Evolutionary conservation across 2,888 invertebrate species (phyloP).

Genomic region (Diploptera punctata): DNA sequence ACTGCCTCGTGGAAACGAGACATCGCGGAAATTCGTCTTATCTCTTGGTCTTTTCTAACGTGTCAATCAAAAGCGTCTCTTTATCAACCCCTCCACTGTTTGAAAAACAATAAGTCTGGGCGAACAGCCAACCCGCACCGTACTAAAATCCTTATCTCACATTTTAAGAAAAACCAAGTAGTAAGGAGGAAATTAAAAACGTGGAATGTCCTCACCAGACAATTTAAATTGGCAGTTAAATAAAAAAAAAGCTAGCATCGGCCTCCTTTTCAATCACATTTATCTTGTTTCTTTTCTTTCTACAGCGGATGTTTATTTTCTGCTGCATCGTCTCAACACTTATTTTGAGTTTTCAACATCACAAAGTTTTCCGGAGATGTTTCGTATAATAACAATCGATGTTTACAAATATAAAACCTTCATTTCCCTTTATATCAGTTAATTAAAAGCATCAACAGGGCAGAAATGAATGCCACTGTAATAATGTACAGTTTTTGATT

Average conservation of each 20-base stretch:
- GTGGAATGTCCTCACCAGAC: neutral
- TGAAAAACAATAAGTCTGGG: constrained; percentile 33
- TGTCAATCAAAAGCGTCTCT: constrained; percentile 18
- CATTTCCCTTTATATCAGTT: neutral
- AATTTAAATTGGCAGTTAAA: constrained; percentile 30
- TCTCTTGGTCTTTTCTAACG: constrained; percentile 10
- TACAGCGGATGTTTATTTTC: too few relatives aligned
- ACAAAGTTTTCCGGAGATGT: too few relatives aligned
- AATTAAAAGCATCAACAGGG: neutral
- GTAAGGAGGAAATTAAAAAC: constrained; percentile 38
- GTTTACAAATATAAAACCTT: neutral
- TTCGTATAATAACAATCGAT: neutral
- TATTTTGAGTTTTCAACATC: too few relatives aligned
- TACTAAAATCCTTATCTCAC: constrained; percentile 32
- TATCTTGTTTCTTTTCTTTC: too few relatives aligned
- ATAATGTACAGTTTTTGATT: too few relatives aligned
- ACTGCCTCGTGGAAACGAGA: neutral
- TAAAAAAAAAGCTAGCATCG: neutral
- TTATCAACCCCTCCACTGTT: constrained; percentile 20
- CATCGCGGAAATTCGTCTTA: constrained; percentile 22
- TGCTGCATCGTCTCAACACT: too few relatives aligned
- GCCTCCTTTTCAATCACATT: too few relatives aligned
- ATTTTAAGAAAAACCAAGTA: constrained; percentile 24
- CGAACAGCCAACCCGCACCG: constrained; percentile 1
- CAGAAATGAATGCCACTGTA: too few relatives aligned